Percentiles rank a stretch among this genome's conserved stretches.
These are phyloP conservation scores for Cyclina sinensis DNA, from an alignment of 1,140 invertebrate species.

Conservation along the genomic window DNA sequence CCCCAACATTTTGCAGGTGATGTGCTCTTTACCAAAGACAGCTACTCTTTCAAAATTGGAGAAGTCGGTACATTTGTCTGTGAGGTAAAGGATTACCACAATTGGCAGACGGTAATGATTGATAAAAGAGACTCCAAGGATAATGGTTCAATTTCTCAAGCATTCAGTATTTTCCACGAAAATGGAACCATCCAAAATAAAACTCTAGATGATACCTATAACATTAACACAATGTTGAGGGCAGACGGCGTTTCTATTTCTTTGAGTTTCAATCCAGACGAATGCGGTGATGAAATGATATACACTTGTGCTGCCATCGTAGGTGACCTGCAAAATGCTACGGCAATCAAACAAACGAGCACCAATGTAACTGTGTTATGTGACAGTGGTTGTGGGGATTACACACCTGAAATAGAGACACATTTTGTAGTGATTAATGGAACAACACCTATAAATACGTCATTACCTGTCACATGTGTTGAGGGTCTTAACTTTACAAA, in stretches of 20 bases:
- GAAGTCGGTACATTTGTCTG: neutral
- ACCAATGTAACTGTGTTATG: neutral
- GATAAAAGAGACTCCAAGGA: neutral
- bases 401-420: no score
- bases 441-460: neutral
- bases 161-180: neutral
- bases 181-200: neutral
- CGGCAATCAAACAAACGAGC: neutral
- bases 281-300: no score
- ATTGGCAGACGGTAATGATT: neutral
- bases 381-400: neutral
- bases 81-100: neutral
- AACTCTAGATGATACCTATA: neutral
- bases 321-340: neutral
- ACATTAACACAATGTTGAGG: neutral
- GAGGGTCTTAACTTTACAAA: neutral
- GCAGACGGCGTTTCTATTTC: neutral
- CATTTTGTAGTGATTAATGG: no score
- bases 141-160: neutral
- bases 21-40: neutral
- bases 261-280: neutral
- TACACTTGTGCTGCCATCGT: neutral
- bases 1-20: neutral
- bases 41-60: neutral
- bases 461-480: neutral